These are phyloP conservation scores for Bombylius major DNA, from an alignment of 2,888 invertebrate genomes.

Conservation along the genomic window DNA sequence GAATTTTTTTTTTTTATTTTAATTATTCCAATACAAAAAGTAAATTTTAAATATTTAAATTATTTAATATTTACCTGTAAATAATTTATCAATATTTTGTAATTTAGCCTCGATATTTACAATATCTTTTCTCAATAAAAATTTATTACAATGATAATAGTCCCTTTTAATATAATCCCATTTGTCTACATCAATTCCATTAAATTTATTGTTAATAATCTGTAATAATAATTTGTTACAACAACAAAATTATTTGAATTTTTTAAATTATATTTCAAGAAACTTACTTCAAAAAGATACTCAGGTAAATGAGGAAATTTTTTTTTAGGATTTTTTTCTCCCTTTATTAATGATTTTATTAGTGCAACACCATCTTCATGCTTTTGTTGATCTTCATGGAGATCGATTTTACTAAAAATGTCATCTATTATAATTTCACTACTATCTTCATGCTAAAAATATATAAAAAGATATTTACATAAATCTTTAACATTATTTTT, in stretches of 20 bases:
- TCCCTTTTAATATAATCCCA: constrained; percentile 55
- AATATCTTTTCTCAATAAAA: constrained; percentile 11
- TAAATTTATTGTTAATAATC: constrained; percentile 46
- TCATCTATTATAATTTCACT: constrained; percentile 21
- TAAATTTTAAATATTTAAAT: too few species aligned
- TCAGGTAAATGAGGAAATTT: not conserved
- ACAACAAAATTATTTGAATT: not conserved
- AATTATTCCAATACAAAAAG: too few species aligned
- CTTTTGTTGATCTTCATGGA: constrained; percentile 17
- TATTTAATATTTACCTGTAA: constrained; percentile 14
- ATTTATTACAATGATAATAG: constrained; percentile 21
- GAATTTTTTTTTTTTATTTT: too few species aligned
- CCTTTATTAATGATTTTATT: constrained; percentile 27
- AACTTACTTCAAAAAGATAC: constrained; percentile 28
- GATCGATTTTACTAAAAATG: constrained; percentile 18
- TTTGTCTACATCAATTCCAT: constrained; percentile 52
- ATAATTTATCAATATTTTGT: constrained; percentile 21
- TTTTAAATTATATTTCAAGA: not conserved
- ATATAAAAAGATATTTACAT: not conserved
- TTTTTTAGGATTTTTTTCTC: constrained; percentile 13
- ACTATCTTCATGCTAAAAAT: constrained; percentile 25
- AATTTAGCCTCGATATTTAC: too few species aligned
- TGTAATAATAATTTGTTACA: constrained; percentile 16
- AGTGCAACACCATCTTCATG: constrained; percentile 23
- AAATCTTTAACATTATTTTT: not conserved